Evolutionary conservation across 2,113 vertebrate genomes (phyloP).

Genomic region (Dendrocopos noguchii): DNA sequence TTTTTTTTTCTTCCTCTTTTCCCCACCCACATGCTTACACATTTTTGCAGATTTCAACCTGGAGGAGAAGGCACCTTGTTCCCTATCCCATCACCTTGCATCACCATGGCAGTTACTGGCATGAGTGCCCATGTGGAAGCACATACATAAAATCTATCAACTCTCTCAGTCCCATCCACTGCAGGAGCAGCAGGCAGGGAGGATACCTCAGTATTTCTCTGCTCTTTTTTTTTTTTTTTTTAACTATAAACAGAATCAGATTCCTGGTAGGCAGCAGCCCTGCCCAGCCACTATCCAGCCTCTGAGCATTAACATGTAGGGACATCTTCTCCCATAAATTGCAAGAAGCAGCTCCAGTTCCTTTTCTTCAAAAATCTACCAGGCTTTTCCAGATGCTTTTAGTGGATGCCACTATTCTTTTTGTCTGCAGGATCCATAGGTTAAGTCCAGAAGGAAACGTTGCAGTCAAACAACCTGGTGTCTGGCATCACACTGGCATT

Average conservation of each 20-base stretch:
- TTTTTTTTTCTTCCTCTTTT: not conserved
- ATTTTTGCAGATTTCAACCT: not conserved
- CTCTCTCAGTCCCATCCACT: not conserved
- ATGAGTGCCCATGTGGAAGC: not conserved
- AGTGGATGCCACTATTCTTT: not conserved
- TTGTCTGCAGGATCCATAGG: not conserved
- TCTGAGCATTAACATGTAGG: not conserved
- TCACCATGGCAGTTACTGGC: not conserved
- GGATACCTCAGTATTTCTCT: not conserved
- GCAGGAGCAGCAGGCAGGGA: not conserved
- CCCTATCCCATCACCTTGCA: not conserved
- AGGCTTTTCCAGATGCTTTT: not conserved
- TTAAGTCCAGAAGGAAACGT: not conserved
- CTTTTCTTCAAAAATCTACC: not conserved
- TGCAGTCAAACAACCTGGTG: not conserved
- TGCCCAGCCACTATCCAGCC: not conserved
- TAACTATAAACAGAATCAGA: not conserved
- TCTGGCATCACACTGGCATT: not conserved
- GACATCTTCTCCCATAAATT: not conserved
- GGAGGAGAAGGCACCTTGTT: not conserved
- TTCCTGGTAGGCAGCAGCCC: not conserved
- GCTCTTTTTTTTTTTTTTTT: not conserved
- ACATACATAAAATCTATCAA: not conserved
- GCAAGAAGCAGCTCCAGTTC: not conserved
- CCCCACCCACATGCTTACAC: not conserved